A percentile compares a stretch with the other conserved stretches of the same genome.
Conservation (phyloP, 2,888 invertebrate species). For the Meteorus cinctellus region DNA sequence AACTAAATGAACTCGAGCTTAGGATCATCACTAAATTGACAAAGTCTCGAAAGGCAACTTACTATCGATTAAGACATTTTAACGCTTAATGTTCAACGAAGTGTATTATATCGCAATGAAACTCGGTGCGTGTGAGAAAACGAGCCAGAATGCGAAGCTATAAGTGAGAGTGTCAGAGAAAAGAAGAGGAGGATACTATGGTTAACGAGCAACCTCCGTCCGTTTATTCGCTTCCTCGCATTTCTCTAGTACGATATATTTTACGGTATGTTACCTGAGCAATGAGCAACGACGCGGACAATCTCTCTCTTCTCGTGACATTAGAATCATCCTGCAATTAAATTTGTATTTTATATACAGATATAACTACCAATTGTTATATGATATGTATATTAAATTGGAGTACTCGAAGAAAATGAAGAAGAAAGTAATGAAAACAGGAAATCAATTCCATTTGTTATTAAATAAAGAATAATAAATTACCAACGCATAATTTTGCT, state of each 20-base stretch:
- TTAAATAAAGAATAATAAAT: neutral
- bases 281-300: conserved; percentile 29
- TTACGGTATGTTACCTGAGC: neutral
- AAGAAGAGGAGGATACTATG: neutral
- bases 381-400: neutral
- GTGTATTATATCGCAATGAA: conserved; percentile 32
- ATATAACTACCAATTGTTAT: neutral
- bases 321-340: conserved; percentile 23
- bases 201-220: conserved; percentile 34
- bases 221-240: conserved; percentile 32
- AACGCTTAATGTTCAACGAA: conserved; percentile 25
- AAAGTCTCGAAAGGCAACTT: neutral
- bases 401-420: neutral
- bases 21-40: conserved; percentile 6
- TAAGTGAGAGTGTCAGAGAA: conserved; percentile 7
- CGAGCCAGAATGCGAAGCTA: neutral
- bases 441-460: neutral
- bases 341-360: neutral
- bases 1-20: neutral
- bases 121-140: conserved; percentile 4
- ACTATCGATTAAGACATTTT: conserved; percentile 34
- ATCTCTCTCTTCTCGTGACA: conserved; percentile 23
- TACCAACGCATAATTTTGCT: neutral
- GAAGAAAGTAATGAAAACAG: neutral
- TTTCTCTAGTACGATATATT: conserved; percentile 8